phyloP scores from a whole-genome alignment of 2,113 vertebrate genomes.

The Phrynocephalus versicolor region DNA sequence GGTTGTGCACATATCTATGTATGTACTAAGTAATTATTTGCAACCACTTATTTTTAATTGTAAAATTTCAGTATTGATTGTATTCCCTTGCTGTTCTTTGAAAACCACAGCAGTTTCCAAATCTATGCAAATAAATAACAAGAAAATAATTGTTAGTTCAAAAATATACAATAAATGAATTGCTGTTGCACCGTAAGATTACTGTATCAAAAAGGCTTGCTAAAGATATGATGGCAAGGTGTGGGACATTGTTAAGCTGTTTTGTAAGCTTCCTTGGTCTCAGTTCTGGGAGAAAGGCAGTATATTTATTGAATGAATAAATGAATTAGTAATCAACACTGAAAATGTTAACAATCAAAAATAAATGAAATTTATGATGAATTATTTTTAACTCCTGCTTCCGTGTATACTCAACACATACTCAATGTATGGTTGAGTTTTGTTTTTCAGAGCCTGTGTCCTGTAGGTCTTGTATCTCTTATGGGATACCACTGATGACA shows the following conservation, averaged over 20 bases:
- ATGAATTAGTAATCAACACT: too few relatives aligned
- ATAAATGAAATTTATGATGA: too few relatives aligned
- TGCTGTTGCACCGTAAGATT: not conserved
- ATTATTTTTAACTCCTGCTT: too few relatives aligned
- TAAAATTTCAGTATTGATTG: not conserved
- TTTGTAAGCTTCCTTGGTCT: too few relatives aligned
- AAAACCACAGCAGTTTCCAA: not conserved
- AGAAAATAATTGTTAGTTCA: not conserved
- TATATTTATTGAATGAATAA: too few relatives aligned
- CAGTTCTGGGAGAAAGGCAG: too few relatives aligned
- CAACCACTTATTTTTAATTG: not conserved
- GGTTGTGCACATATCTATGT: not conserved
- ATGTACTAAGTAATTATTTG: not conserved
- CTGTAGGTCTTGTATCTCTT: too few relatives aligned
- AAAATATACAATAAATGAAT: not conserved
- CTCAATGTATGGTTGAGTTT: too few relatives aligned
- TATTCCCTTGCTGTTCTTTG: not conserved
- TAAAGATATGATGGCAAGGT: not conserved
- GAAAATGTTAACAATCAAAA: too few relatives aligned
- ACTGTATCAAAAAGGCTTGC: not conserved
- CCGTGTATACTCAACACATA: too few relatives aligned
- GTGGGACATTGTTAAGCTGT: not conserved
- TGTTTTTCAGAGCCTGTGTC: too few relatives aligned
- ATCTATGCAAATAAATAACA: not conserved
- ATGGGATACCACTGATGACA: too few relatives aligned